Percentiles rank a stretch among this genome's conserved stretches.
These are phyloP conservation scores for Empis stercorea DNA, from an alignment of 2,888 invertebrate species.

Conservation along the genomic window DNA sequence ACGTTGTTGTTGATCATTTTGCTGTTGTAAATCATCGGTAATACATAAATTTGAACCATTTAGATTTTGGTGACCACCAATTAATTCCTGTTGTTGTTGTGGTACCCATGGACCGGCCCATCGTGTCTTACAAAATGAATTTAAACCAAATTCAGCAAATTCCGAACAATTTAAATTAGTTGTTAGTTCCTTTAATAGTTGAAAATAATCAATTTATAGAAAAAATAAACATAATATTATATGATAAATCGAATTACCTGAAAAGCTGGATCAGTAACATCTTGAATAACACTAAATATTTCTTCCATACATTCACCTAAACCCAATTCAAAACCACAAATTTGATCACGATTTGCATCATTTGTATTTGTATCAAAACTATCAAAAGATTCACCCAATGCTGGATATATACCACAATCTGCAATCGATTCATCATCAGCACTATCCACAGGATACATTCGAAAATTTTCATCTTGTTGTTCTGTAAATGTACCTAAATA, in stretches of 20 bases:
- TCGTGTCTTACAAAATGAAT: slow-evolving; percentile 35
- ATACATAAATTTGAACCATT: slow-evolving; percentile 6
- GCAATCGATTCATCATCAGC: slow-evolving; percentile 19
- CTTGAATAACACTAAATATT: slow-evolving; percentile 33
- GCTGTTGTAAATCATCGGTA: slow-evolving; percentile 23
- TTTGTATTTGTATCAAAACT: slow-evolving; percentile 26
- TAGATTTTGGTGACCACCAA: slow-evolving; percentile 17
- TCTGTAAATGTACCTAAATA: slow-evolving; percentile 16
- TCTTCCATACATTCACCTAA: slow-evolving; percentile 34
- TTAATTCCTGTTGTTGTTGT: slow-evolving; percentile 19
- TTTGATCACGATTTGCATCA: slow-evolving; percentile 26
- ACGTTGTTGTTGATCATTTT: slow-evolving; percentile 15
- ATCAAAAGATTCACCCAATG: slow-evolving; percentile 27
- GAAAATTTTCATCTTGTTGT: slow-evolving; percentile 22
- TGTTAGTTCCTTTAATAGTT: slow-evolving; percentile 28
- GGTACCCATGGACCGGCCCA: slow-evolving; percentile 32
- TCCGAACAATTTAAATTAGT: slow-evolving; percentile 34
- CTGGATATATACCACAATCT: slow-evolving; percentile 27
- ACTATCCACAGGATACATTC: slow-evolving; percentile 20
- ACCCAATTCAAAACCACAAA: slow-evolving; percentile 24
- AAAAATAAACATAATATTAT: background rate
- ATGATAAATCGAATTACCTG: slow-evolving; percentile 19
- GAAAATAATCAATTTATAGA: background rate
- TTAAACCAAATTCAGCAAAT: slow-evolving; percentile 33
- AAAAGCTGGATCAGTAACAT: slow-evolving; percentile 26